Conservation (phyloP, 2,797 vertebrate genomes). For the Pampus argenteus region DNA sequence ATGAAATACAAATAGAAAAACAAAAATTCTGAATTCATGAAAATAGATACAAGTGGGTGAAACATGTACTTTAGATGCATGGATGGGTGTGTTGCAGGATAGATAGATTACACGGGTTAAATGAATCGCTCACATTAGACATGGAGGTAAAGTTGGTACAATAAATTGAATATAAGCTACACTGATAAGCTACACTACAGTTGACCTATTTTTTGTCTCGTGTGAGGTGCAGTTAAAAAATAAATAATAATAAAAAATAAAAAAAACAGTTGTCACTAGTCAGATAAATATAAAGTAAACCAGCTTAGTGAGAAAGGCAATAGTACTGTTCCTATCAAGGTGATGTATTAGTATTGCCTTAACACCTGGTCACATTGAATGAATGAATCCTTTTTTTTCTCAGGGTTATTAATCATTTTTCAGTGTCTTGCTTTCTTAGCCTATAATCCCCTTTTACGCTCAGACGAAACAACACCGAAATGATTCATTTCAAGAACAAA, state of each 20-base stretch:
- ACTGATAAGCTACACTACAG: constrained; percentile 10
- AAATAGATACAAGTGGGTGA: constrained; percentile 55
- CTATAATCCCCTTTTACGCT: constrained; percentile 24
- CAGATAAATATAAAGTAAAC: constrained; percentile 43
- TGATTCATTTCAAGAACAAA: constrained; percentile 49
- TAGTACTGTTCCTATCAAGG: constrained; percentile 25
- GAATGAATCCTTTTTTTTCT: background rate
- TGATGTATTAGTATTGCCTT: constrained; percentile 28
- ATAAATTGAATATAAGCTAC: constrained; percentile 16
- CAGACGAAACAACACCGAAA: constrained; percentile 34
- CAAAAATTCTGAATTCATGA: constrained; percentile 38
- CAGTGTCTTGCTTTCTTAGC: constrained; percentile 26
- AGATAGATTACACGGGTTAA: constrained; percentile 34
- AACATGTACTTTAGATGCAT: constrained; percentile 26
- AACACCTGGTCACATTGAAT: constrained; percentile 33
- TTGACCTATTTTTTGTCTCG: constrained; percentile 52
- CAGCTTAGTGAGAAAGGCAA: constrained; percentile 9
- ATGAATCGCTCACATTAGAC: constrained; percentile 54
- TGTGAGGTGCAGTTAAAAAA: constrained; percentile 18
- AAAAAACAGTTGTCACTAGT: constrained; percentile 32
- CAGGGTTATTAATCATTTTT: constrained; percentile 31
- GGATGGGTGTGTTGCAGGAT: constrained; percentile 30
- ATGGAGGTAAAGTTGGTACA: constrained; percentile 30
- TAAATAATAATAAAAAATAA: background rate
- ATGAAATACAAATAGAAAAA: constrained; percentile 53